Base-by-base conservation (phyloP, 1,140 invertebrate genomes). In the Thaumatotibia leucotreta region DNA sequence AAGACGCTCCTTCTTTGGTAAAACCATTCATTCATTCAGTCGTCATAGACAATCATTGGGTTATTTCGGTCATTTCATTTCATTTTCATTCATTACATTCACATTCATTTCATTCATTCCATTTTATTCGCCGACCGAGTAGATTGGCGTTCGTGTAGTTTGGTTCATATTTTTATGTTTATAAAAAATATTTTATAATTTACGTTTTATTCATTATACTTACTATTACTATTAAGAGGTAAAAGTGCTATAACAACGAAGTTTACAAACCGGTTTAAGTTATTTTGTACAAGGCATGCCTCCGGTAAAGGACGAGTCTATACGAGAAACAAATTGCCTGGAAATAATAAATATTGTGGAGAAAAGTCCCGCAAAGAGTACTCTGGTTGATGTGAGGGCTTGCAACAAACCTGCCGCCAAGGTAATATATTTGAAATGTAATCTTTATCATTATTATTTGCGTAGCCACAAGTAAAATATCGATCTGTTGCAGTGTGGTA, bases 401-500 rank as follows among this genome's bases (percentile, higher is more conserved):
- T 92, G 91, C 75, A 92, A 92, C 77, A 92, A 92, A 81, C 91
- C 91, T 72, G 80, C 82, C 32, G 75, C 91, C 63, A 92, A 92
- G 89, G 91, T 92, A 86, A 88, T 79, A 68, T 50, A 45, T 62
- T 22, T 50, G 17, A 49, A 52, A 58, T 14, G 10, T 5, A 45
- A 45, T 45, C 17, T 0, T 45, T 58, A 29, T 58, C 24, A 31
- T 27, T 31, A 27, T 58, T 27, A n/a, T 58, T 31, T 58, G 24
- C 52, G 22, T 58, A 58, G 23, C 52, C 52, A 24, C 50, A n/a
- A 58, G 52, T 58, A n/a, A n/a, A n/a, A n/a, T n/a, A 58, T 58
- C 52, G 52, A 58, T 58, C 23, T 27, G n/a, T 27, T n/a, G 24
- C 1, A 58, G 52, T 58, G n/a, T 58, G 52, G 23, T 58, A 17